Evolutionary conservation across 1,140 invertebrate species (phyloP).

Genomic region (Andricus grossulariae): DNA sequence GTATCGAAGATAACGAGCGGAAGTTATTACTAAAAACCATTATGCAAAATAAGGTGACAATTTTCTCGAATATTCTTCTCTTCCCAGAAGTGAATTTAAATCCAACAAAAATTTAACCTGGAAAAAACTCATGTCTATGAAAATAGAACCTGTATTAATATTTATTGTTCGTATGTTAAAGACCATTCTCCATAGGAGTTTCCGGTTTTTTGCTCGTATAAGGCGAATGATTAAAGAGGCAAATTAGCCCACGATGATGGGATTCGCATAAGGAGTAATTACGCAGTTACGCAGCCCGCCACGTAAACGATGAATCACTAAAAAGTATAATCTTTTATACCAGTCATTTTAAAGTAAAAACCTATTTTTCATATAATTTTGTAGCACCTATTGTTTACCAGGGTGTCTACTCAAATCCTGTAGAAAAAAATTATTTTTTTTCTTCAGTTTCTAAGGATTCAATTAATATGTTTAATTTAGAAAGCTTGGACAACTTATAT

Average conservation of each 20-base stretch:
- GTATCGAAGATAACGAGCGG: not conserved
- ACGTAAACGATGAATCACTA: conserved; percentile 59
- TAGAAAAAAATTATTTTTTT: no score
- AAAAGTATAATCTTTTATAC: conserved; percentile 46
- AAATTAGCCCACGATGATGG: conserved; percentile 38
- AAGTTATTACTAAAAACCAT: not conserved
- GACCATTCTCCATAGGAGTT: not conserved
- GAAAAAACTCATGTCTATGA: no score
- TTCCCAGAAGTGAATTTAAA: not conserved
- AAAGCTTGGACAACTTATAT: no score
- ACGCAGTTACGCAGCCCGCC: conserved; percentile 48
- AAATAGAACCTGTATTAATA: no score
- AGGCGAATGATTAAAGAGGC: conserved; percentile 35
- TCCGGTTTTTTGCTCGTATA: not conserved
- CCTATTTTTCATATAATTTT: no score
- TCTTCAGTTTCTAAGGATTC: no score
- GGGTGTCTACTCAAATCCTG: no score
- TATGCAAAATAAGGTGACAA: not conserved
- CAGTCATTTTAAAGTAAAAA: conserved; percentile 48
- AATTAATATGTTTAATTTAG: no score
- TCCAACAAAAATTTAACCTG: no score
- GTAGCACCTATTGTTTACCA: no score
- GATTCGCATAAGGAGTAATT: conserved; percentile 50
- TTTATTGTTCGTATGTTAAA: not conserved
- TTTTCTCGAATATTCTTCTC: not conserved